A percentile compares a stretch with the other conserved stretches of the same genome.
Conservation (phyloP, 2,113 vertebrate species). For the Eretmochelys imbricata region DNA sequence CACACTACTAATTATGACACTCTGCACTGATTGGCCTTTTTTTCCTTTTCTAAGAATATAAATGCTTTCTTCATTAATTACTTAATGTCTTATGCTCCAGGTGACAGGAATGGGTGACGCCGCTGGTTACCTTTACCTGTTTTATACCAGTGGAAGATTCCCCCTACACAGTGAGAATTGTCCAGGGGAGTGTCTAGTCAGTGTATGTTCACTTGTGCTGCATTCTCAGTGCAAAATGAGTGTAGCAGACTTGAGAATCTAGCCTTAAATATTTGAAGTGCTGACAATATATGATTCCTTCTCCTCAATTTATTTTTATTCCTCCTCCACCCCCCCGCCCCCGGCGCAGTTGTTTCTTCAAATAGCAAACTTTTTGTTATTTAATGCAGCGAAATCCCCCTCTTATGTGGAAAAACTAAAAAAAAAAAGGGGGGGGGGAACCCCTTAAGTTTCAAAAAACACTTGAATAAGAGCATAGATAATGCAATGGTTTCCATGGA, state of each 20-base stretch:
- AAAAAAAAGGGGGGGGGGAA: no score
- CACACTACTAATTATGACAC: accelerated
- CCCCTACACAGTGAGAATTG: not conserved
- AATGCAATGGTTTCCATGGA: not conserved
- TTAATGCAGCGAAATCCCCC: not conserved
- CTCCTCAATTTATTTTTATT: not conserved
- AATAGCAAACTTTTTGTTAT: not conserved
- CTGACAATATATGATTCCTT: not conserved
- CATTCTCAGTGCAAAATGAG: not conserved
- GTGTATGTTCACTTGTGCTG: not conserved
- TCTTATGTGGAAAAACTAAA: not conserved
- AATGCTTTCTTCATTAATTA: constrained; percentile 1
- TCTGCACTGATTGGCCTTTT: not conserved
- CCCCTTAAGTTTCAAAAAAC: no score
- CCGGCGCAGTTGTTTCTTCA: not conserved
- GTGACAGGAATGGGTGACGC: accelerated
- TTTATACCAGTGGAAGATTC: not conserved
- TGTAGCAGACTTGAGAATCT: not conserved
- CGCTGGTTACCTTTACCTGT: accelerated
- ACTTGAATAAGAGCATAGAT: no score
- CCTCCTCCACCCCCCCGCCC: no score
- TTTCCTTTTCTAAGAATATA: not conserved
- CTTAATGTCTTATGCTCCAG: not conserved
- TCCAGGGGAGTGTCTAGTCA: not conserved
- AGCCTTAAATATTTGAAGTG: not conserved